Conservation (phyloP, 2,113 vertebrate species). For the Oryzias curvinotus region DNA sequence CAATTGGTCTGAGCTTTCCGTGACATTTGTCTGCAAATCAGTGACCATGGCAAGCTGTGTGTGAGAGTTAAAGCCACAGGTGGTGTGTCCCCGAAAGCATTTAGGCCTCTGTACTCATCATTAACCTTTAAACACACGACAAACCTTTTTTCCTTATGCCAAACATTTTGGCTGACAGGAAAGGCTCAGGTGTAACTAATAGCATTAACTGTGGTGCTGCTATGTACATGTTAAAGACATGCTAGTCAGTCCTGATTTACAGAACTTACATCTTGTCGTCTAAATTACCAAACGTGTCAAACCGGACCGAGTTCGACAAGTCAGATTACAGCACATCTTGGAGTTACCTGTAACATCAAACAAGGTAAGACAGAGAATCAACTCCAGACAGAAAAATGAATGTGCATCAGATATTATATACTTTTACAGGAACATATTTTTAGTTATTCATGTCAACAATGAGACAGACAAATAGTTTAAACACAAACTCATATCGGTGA, state of each 20-base stretch:
- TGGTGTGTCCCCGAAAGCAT: constrained; percentile 25
- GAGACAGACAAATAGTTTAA: not conserved
- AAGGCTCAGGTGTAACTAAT: constrained; percentile 39
- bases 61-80: constrained; percentile 36
- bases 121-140: constrained; percentile 56
- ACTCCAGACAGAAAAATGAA: not conserved
- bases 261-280: not conserved
- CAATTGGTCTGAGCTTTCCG: constrained; percentile 34
- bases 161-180: constrained; percentile 33
- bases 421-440: too few species aligned
- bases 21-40: constrained; percentile 44
- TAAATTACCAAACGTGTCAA: constrained; percentile 1
- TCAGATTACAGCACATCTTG: constrained; percentile 15
- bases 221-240: constrained; percentile 2
- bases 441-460: not conserved
- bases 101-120: constrained; percentile 24
- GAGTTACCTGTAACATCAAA: constrained; percentile 5
- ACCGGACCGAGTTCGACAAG: not conserved
- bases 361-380: not conserved
- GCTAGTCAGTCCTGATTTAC: not conserved
- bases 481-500: not conserved
- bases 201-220: constrained; percentile 22
- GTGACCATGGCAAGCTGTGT: constrained; percentile 21
- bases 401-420: not conserved
- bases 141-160: constrained; percentile 34